Evolutionary conservation across 2,888 invertebrate species (phyloP), one percentile per base, ranked within the genome.

Genomic region (Habroteleia sp.): DNA sequence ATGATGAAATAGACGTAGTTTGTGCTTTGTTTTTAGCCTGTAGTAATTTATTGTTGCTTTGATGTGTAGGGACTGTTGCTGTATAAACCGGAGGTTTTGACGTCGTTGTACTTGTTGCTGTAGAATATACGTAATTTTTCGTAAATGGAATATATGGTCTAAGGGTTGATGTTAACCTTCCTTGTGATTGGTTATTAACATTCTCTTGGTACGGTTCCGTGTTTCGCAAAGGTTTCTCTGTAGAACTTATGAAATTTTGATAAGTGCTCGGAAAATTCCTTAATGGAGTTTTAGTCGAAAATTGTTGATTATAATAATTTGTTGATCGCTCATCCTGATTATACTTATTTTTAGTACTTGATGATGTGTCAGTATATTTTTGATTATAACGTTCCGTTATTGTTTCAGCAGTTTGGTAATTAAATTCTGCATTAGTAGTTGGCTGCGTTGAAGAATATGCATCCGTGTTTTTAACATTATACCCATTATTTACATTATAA

Each of bases 101-200:
- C 11, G 66, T 71, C 50, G 82, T 62, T 17, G 83, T 74, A 2
- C 74, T 76, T 14, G 74, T 68, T 35, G 58, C 79, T 0, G 81
- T 80, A 23, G 83, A 74, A 39, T 83, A 83, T 2, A 80, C 83
- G 54, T 88, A 87, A 50, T 84, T 87, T 35, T 82, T 88, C 0
- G 88, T 87, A 20, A 88, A 88, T 0, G 88, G 87, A n/a, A 87
- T 42, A 14, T 87, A 88, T 0, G 88, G 87, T 1, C 85, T 82
- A 1, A 84, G 63, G 0, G 87, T 87, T 3, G 88, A 85, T 75
- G 83, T 79, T 0, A 84, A 79, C 54, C 85, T 87, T 2, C 83
- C 84, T 8, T 86, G 84, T 16, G 84, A 84, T 16, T 84, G 81
- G 65, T 87, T 85, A 0, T 84, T 87, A 7, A 85, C 81, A 58